Evolutionary conservation across 2,888 invertebrate genomes (phyloP).

Genomic region (Tiliacea citrago): DNA sequence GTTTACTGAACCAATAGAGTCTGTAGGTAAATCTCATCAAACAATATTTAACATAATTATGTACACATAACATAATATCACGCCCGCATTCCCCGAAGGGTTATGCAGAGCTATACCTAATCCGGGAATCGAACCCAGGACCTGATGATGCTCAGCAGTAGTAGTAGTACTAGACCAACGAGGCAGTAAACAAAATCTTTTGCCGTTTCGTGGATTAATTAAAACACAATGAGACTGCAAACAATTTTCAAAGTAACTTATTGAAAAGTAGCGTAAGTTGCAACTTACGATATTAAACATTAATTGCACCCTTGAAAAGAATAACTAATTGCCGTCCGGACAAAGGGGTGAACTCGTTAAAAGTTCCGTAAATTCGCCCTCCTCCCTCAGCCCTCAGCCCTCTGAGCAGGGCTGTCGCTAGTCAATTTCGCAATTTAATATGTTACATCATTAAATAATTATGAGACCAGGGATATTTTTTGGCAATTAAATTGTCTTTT

Average conservation of each 20-base stretch:
- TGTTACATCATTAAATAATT: constrained; percentile 7
- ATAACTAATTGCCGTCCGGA: constrained; percentile 73
- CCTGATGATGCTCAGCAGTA: too few species aligned
- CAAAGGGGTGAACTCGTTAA: constrained; percentile 75
- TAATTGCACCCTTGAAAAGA: constrained; percentile 74
- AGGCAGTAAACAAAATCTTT: background rate
- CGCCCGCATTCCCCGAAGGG: too few species aligned
- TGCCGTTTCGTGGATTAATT: constrained; percentile 2
- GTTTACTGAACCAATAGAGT: background rate
- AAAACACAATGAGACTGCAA: constrained; percentile 4
- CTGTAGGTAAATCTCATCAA: background rate
- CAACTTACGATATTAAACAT: constrained; percentile 66
- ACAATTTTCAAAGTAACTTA: constrained; percentile 30
- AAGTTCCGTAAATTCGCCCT: constrained; percentile 67
- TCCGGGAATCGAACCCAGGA: background rate
- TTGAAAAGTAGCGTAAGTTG: constrained; percentile 37
- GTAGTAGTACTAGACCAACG: too few species aligned
- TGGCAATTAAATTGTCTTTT: background rate
- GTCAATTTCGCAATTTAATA: constrained; percentile 9
- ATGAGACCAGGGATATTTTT: too few species aligned
- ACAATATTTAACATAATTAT: background rate
- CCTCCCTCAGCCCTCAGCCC: constrained; percentile 25
- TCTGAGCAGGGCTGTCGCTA: constrained; percentile 48
- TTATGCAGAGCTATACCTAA: background rate
- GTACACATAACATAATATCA: too few species aligned